Base-by-base conservation (phyloP, 2,888 invertebrate species). In the Dichetophora obliterata region DNA sequence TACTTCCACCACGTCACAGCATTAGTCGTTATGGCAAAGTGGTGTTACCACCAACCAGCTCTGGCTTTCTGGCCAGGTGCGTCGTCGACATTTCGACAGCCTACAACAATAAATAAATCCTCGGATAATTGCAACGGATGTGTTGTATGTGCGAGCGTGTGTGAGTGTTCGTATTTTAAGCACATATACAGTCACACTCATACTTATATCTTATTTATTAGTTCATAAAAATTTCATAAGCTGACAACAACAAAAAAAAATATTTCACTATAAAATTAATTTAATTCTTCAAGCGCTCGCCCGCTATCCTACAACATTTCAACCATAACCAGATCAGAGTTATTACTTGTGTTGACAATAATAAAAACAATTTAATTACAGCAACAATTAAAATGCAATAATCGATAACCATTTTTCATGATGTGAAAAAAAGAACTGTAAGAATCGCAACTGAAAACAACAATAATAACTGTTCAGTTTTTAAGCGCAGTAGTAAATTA, bases 121-220 rank as follows among this genome's bases (percentile, higher is more conserved):
- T 31, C 8, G 63, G 63, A 31, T 27, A 69, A 31, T 69, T 52
- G 69, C 69, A 69, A n/a, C 19, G 24, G 50, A 34, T 34, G 80
- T 84, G 80, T 77, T 78, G 83, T 81, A 81, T 84, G 82, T 84
- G 81, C 81, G 78, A 76, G 68, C 52, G 31, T 34, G 19, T 52
- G 19, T 27, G 48, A 37, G 61, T 68, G 24, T 63, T 24, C 9
- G n/a, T 61, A 52, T 48, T 65, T 52, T 34, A 54, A 50, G 75
- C 50, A 24, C 57, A 9, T 24, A 19, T 22, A 9, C 57, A 11
- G 4, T 3, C 8, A 4, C 24, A 24, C 24, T 0, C 19, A 22
- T 27, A n/a, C 22, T 14, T 50, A 68, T 68, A 27, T 11, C 24
- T 68, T 68, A 68, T 68, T 68, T 68, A 68, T 68, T 68, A 48